These are phyloP conservation scores for Tachyglossus aculeatus DNA, from an alignment of 2,797 vertebrate species.

Conservation along the genomic window DNA sequence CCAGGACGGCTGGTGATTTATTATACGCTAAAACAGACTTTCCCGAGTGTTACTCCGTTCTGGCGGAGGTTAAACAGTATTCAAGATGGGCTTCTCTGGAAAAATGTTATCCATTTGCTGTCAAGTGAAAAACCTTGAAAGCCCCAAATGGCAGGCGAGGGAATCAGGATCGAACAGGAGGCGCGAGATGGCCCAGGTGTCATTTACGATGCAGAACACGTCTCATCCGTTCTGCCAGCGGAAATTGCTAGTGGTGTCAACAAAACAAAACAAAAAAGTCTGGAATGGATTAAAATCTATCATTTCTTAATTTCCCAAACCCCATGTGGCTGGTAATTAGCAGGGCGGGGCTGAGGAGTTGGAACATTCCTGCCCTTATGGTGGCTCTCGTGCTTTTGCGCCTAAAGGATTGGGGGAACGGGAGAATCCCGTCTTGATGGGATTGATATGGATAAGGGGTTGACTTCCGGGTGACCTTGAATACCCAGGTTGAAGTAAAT, in stretches of 20 bases:
- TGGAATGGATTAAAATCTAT: not conserved
- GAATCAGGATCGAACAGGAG: not conserved
- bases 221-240: not conserved
- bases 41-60: constrained; percentile 65
- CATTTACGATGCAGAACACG: not conserved
- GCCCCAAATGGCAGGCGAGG: constrained; percentile 45
- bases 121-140: constrained; percentile 53
- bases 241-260: not conserved
- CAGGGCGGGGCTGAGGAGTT: accelerated
- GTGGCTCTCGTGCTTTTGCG: too few relatives aligned
- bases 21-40: constrained; percentile 65
- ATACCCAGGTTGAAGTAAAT: too few relatives aligned
- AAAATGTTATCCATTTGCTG: constrained; percentile 68
- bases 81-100: constrained; percentile 69
- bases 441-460: too few relatives aligned
- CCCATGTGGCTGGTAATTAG: not conserved
- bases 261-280: not conserved
- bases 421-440: too few relatives aligned
- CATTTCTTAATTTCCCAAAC: not conserved
- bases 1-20: constrained; percentile 74
- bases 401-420: too few relatives aligned
- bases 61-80: constrained; percentile 79
- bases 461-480: too few relatives aligned
- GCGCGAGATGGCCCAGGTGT: not conserved
- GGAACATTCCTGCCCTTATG: too few relatives aligned